These are phyloP conservation scores for Alcis repandata DNA, from an alignment of 2,888 invertebrate genomes.

Conservation along the genomic window DNA sequence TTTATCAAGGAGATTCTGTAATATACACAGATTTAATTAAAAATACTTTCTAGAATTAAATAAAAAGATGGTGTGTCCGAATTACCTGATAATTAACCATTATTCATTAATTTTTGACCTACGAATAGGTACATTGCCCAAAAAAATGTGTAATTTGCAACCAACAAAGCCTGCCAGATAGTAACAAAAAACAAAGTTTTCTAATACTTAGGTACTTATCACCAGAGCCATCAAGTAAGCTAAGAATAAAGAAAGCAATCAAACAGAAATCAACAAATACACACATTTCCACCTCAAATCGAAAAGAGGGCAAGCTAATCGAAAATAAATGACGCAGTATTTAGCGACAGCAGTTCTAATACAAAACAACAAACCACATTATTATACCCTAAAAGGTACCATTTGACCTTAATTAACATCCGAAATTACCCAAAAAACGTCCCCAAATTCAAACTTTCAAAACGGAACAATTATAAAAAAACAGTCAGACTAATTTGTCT, in stretches of 20 bases:
- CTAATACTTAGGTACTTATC: neutral
- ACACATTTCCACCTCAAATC: slow-evolving; percentile 4
- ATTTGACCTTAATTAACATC: slow-evolving; percentile 42
- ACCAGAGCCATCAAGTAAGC: neutral
- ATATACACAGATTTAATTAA: too few species aligned
- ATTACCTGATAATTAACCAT: too few species aligned
- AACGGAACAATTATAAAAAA: slow-evolving; percentile 60
- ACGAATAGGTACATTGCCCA: too few species aligned
- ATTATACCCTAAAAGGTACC: slow-evolving; percentile 40
- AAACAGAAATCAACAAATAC: slow-evolving; percentile 26
- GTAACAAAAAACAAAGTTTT: too few species aligned
- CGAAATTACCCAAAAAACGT: slow-evolving; percentile 39
- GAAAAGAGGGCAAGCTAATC: slow-evolving; percentile 32
- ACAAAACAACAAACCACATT: slow-evolving; percentile 39
- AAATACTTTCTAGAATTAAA: too few species aligned
- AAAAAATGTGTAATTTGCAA: too few species aligned
- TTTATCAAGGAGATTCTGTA: too few species aligned
- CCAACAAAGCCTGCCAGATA: too few species aligned
- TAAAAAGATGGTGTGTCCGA: too few species aligned
- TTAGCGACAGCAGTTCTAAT: slow-evolving; percentile 32
- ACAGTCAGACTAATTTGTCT: slow-evolving; percentile 7
- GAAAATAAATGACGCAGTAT: slow-evolving; percentile 44
- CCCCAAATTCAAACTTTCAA: slow-evolving; percentile 35
- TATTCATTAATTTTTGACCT: too few species aligned
- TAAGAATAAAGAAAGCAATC: slow-evolving; percentile 11